phyloP scores from a whole-genome alignment of 2,797 vertebrate genomes.

The Gymnothorax reevesii region DNA sequence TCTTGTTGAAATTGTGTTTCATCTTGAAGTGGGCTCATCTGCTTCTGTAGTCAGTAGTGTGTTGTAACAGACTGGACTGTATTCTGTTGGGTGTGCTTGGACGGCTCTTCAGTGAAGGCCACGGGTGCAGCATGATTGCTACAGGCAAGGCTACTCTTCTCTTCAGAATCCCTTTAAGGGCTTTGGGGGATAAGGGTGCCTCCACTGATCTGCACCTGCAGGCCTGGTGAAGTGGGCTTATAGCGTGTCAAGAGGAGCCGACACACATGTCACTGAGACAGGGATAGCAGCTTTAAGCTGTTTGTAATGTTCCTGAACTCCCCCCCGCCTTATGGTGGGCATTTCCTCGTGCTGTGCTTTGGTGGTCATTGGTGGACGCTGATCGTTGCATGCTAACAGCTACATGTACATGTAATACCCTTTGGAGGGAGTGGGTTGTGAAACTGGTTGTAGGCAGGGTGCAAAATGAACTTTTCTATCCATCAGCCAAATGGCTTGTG shows the following conservation, averaged over 20 bases:
- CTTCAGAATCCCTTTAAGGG: slow-evolving; percentile 10
- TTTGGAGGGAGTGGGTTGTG: not conserved
- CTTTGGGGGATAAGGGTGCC: slow-evolving; percentile 7
- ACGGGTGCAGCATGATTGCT: not conserved
- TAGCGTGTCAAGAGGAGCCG: too few species aligned
- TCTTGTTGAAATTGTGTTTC: too few species aligned
- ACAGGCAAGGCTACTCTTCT: not conserved
- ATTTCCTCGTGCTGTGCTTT: not conserved
- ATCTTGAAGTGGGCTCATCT: too few species aligned
- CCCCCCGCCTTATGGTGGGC: not conserved
- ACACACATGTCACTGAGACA: not conserved
- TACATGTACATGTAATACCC: not conserved
- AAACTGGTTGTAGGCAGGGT: not conserved
- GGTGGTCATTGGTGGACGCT: not conserved
- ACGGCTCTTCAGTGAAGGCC: not conserved
- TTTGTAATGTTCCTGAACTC: not conserved
- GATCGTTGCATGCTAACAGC: not conserved
- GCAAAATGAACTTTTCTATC: too few species aligned
- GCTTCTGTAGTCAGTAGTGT: too few species aligned
- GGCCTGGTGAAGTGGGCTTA: not conserved
- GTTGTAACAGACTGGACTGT: too few species aligned
- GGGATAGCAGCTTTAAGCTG: not conserved
- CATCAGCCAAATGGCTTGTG: too few species aligned
- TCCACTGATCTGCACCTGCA: too few species aligned
- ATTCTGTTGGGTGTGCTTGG: not conserved